Evolutionary conservation across 2,888 invertebrate genomes (phyloP).

Genomic region (Oligia fasciuncula): DNA sequence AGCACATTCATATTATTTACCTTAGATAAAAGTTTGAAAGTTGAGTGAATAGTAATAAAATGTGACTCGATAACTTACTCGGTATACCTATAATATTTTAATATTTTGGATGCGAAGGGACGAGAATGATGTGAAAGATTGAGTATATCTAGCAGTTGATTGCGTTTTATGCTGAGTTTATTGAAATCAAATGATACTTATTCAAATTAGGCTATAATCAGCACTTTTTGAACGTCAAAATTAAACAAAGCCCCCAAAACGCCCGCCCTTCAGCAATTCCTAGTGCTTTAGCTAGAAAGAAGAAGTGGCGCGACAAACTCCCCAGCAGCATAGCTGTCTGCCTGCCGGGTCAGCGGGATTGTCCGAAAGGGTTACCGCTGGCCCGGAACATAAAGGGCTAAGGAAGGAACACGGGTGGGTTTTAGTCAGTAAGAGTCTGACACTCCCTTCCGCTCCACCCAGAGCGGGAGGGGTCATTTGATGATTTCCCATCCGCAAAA

Average conservation of each 20-base stretch:
- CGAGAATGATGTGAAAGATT: neutral
- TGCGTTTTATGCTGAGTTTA: neutral
- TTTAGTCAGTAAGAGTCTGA: too few relatives aligned
- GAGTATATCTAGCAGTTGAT: neutral
- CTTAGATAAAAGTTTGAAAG: neutral
- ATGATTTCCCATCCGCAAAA: too few relatives aligned
- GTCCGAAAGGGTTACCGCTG: too few relatives aligned
- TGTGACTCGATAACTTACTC: neutral
- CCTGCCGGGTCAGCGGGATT: too few relatives aligned
- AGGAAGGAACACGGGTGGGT: too few relatives aligned
- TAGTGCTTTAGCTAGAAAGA: neutral
- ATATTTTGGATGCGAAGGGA: neutral
- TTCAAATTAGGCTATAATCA: neutral
- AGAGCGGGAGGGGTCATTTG: too few relatives aligned
- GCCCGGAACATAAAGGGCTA: too few relatives aligned
- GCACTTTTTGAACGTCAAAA: neutral
- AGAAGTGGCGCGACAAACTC: neutral
- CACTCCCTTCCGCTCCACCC: too few relatives aligned
- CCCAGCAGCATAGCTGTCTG: neutral
- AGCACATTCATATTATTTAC: neutral
- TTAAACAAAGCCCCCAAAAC: neutral
- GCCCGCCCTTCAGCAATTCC: neutral
- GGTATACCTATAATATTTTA: neutral
- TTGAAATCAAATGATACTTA: neutral
- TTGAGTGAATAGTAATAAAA: neutral